Evolutionary conservation across 2,797 vertebrate species (phyloP).

Genomic region (Sylvilagus floridanus): DNA sequence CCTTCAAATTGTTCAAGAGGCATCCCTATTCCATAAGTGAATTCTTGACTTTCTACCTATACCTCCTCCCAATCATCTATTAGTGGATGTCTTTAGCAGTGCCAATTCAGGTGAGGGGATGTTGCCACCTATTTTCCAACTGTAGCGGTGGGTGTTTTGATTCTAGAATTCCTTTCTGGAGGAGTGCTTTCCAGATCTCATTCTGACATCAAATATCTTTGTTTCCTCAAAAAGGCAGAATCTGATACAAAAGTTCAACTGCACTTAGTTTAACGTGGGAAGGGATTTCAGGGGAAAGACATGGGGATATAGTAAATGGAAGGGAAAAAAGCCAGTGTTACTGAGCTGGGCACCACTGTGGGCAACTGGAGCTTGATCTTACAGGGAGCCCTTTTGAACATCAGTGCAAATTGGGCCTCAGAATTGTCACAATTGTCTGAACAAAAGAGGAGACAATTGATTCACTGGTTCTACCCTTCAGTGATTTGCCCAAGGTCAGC

Average conservation of each 20-base stretch:
- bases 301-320: not conserved
- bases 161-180: not conserved
- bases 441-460: not conserved
- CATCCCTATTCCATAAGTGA: not conserved
- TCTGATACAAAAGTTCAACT: slow-evolving; percentile 9
- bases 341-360: not conserved
- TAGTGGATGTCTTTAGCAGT: not conserved
- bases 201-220: not conserved
- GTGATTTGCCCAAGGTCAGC: not conserved
- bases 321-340: not conserved
- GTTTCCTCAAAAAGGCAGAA: not conserved
- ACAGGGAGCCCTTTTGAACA: not conserved
- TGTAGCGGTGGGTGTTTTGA: not conserved
- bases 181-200: not conserved
- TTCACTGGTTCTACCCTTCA: not conserved
- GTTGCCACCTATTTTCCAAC: not conserved
- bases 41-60: not conserved
- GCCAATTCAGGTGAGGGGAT: not conserved
- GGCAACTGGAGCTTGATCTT: not conserved
- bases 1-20: not conserved
- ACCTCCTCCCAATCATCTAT: not conserved
- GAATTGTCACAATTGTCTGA: not conserved
- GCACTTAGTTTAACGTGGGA: not conserved
- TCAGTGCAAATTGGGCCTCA: not conserved
- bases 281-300: not conserved